Evolutionary conservation across 2,797 vertebrate genomes (phyloP), one percentile per base, ranked within the genome.

Genomic region (Chelidonichthys spinosus): DNA sequence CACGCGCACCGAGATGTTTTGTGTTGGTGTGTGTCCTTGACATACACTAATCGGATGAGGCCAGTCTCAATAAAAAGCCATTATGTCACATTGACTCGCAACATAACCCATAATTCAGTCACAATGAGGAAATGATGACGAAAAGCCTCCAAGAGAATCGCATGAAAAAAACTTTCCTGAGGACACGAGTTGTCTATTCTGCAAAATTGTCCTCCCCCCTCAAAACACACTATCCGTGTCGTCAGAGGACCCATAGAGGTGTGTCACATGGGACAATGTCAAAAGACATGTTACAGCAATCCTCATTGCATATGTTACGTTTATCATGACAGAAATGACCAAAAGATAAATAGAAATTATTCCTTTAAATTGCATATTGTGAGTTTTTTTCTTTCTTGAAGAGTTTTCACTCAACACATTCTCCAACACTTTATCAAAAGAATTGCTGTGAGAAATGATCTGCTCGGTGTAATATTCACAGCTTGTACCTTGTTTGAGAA

Each of bases 401-500:
- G 25, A 25, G 25, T 25, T 25, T 25, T 25, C 25, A 25, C 25
- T 25, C 25, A 25, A 25, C 25, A 25, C 25, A 25, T 25, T 25
- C 25, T 25, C 25, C 25, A 25, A 25, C 25, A 25, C 25, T 25
- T 25, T 25, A 25, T 25, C 25, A 25, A 25, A 25, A 25, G 25
- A 2, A 25, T 25, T 25, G 25, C 25, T 25, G 25, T 25, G 25
- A 25, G 25, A 25, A 25, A 25, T 25, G 25, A 25, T 72, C 32
- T n/a, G 40, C 55, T 66, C 61, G 84, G 39, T 60, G 53, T 54
- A 36, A 53, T 14, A 71, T 44, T n/a, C 72, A 69, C 64, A 64
- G 53, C 47, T 78, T 72, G 74, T 17, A 44, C 18, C 25, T 55
- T 39, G 46, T 60, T 73, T 50, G 67, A n/a, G 32, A 70, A 65